Evolutionary conservation across 1,140 invertebrate genomes (phyloP), one percentile per base, ranked within the genome.

Genomic region (Brachionus rubens): DNA sequence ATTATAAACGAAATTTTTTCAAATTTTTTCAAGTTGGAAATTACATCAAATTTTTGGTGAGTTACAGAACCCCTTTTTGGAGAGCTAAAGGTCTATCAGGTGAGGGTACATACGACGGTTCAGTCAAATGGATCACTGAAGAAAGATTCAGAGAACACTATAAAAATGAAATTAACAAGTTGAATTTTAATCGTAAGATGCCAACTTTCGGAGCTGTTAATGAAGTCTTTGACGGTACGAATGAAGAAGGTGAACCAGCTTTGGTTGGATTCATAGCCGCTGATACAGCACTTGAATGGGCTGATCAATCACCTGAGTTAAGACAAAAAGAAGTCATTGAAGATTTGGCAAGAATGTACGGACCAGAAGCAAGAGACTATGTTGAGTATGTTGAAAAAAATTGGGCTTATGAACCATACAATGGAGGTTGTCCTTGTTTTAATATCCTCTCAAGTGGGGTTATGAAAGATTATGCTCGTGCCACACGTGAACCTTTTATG

Each of bases 51-150:
- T 80, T 85, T 30, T 81, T 85, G 12, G 78, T 85, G n/a, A 85
- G 82, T 21, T 86, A 84, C 68, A 76, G 80, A 7, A 78, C 85
- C 85, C 79, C 82, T 16, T 86, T 85, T 79, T 86, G 86, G 86
- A 78, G 80, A 19, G 78, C 79, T 36, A 78, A 80, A 14, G 83
- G 83, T 24, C 81, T 79, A 40, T 85, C 83, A 47, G 86, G 86
- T 21, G 84, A 86, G 77, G 79, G 84, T 46, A 82, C 86, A 0
- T 83, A 82, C 28, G 81, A 82, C 78, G 85, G 85, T 41, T 48
- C 43, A n/a, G 65, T 48, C 3, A 70, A 43, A 21, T 70, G 46
- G 46, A 33, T 70, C 3, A 70, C 48, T 50, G 46, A 70, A 19
- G 26, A 36, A 19, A 70, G 28, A 19, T 70, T 70, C 50, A 48